phyloP scores from a whole-genome alignment of 2,888 invertebrate genomes.

The Brachyopa scutellaris region DNA sequence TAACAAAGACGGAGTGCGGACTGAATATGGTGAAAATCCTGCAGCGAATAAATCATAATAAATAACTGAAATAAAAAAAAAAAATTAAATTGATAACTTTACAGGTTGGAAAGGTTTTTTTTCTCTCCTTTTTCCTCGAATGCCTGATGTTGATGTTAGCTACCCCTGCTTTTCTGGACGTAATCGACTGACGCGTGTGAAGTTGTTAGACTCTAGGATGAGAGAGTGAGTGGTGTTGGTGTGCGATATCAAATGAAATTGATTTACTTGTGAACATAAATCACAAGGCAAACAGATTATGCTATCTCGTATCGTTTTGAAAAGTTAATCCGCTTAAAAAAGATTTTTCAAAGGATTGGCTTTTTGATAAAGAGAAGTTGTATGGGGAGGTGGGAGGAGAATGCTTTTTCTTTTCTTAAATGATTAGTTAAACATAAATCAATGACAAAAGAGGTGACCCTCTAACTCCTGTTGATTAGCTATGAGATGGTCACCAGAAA shows the following conservation, averaged over 20 bases:
- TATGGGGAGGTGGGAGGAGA: too few species aligned
- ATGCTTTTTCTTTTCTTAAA: too few species aligned
- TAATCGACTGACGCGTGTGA: conserved; percentile 61
- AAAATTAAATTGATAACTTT: conserved; percentile 72
- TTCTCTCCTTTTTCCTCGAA: background rate
- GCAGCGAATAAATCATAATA: conserved; percentile 70
- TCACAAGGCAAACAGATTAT: conserved; percentile 68
- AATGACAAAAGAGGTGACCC: too few species aligned
- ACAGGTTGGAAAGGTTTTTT: conserved; percentile 60
- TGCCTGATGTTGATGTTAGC: background rate
- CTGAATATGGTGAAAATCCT: conserved; percentile 59
- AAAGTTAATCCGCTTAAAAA: conserved; percentile 71
- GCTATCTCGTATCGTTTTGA: conserved; percentile 60
- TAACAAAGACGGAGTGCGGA: conserved; percentile 10
- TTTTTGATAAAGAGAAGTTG: too few species aligned
- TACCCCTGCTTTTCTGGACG: background rate
- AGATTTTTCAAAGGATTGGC: too few species aligned
- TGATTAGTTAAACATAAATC: too few species aligned
- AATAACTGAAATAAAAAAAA: conserved; percentile 73
- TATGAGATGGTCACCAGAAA: too few species aligned
- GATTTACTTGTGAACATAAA: conserved; percentile 71
- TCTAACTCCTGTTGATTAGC: too few species aligned
- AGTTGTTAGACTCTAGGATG: conserved; percentile 41
- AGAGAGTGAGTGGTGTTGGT: background rate
- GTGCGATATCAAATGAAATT: conserved; percentile 57